Evolutionary conservation across 2,113 vertebrate genomes (phyloP), one percentile per base, ranked within the genome.

Genomic region (Paradoxurus hermaphroditus): DNA sequence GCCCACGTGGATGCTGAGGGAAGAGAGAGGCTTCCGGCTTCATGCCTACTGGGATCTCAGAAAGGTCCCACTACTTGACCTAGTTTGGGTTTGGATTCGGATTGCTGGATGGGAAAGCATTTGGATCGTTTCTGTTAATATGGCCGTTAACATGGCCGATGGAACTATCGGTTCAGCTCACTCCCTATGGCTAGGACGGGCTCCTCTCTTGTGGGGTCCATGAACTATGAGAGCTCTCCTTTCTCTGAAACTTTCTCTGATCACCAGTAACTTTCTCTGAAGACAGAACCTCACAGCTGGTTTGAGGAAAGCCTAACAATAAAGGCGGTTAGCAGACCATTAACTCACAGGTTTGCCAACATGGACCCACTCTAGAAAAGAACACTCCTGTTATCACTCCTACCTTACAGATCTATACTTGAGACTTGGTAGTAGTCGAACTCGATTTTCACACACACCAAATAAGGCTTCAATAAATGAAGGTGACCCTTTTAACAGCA

Each of bases 1-100:
- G 39, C 51, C 59, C 51, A 46, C 3, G 7, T n/a, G 29, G 46
- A 12, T 15, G 15, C 39, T 83, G 56, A 83, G 4, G 46, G 8
- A 3, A 8, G 46, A 65, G 49, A 65, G 21, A 53, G 1, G 75
- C 12, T 5, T 41, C 68, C 77, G 75, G 56, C 19, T 88, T 78
- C 34, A 0, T 10, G 53, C 51, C 23, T 34, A 2, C 4, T 10
- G 34, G n/a, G 49, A 7, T 41, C 88, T 94, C 88, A 65, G 51
- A 44, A 56, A 85, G n/a, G 39, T 75, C 77, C 72, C 73, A 25
- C 23, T 27, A 21, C 77, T 19, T 95, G 96, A 97, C 84, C 95
- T 53, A 44, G 59, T 96, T 98, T 86, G n/a, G n/a, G n/a, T n/a
- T n/a, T n/a, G n/a, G n/a, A n/a, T n/a, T n/a, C n/a, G n/a, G n/a